These are phyloP conservation scores for Strongylocentrotus purpuratus DNA, from an alignment of 35 echinoderm and acorn worm species.

Conservation along the genomic window DNA sequence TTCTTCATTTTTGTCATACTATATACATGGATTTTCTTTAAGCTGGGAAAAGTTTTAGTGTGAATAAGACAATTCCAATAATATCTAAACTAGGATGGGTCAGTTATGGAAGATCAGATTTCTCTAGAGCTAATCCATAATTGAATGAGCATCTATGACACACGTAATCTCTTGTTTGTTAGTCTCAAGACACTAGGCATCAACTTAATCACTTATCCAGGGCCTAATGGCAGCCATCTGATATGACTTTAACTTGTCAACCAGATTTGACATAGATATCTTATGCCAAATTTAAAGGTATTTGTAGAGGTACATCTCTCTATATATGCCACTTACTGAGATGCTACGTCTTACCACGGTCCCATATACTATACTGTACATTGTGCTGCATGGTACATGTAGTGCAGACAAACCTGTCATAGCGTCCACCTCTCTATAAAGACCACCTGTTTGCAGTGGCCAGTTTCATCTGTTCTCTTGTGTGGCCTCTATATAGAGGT, in stretches of 20 bases:
- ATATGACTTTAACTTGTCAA: neutral
- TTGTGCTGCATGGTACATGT: too few relatives aligned
- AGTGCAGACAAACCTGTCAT: too few relatives aligned
- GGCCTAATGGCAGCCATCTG: neutral
- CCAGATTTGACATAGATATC: neutral
- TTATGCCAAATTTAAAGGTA: neutral
- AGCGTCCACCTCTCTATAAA: too few relatives aligned
- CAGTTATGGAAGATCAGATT: neutral
- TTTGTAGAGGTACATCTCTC: neutral
- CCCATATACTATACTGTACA: too few relatives aligned
- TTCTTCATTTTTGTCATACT: too few relatives aligned
- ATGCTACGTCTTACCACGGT: too few relatives aligned
- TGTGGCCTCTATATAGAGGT: too few relatives aligned
- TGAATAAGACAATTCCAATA: neutral
- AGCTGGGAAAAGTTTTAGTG: neutral
- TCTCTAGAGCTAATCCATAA: neutral
- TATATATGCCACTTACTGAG: too few relatives aligned
- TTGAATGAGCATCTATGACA: neutral
- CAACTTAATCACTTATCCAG: neutral
- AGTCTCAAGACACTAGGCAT: neutral
- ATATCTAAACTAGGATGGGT: neutral
- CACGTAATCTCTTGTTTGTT: neutral
- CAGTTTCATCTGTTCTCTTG: too few relatives aligned
- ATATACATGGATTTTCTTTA: too few relatives aligned
- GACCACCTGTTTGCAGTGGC: too few relatives aligned